Conservation (phyloP, 2,888 invertebrate genomes). For the Metallyticus violacea region DNA sequence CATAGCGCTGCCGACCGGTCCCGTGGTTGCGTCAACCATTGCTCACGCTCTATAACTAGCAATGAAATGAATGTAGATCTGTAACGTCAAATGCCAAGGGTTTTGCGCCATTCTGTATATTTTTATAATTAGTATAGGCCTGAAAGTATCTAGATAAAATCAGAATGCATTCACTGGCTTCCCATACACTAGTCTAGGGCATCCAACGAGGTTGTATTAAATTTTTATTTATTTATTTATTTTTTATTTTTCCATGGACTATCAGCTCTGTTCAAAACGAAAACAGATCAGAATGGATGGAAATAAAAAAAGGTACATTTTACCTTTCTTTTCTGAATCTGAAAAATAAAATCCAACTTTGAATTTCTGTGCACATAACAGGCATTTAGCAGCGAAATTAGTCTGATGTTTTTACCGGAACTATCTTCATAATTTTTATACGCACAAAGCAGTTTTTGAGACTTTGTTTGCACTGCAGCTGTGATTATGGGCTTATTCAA, state of each 20-base stretch:
- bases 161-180: not conserved
- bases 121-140: no score
- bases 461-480: not conserved
- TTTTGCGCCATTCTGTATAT: no score
- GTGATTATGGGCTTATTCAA: not conserved
- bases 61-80: no score
- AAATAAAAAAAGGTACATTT: not conserved
- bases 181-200: not conserved
- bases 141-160: no score
- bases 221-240: no score
- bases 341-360: not conserved
- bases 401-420: not conserved
- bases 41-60: no score
- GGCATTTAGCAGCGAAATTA: not conserved
- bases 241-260: not conserved
- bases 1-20: no score
- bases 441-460: not conserved
- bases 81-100: no score
- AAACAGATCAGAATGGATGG: not conserved
- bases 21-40: no score
- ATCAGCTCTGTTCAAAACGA: not conserved
- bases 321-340: not conserved
- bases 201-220: not conserved
- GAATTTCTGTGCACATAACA: not conserved
- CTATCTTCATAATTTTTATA: not conserved